phyloP scores from a whole-genome alignment of 2,888 invertebrate species.

The Acrocera orbiculus region DNA sequence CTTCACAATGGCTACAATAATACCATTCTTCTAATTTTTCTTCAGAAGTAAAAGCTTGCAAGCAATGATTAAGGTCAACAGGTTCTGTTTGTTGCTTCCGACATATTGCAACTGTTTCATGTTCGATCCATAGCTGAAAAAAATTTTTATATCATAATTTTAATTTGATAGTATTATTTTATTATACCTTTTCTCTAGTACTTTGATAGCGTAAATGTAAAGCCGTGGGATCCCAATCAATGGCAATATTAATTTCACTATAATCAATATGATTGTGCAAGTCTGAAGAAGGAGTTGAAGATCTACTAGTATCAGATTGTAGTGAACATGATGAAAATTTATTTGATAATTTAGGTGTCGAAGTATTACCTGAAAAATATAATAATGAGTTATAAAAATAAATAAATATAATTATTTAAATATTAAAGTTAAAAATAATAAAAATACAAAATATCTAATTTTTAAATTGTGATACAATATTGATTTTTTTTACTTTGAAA shows the following conservation, averaged over 20 bases:
- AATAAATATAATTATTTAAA: not conserved
- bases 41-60: slow-evolving; percentile 74
- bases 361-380: slow-evolving; percentile 18
- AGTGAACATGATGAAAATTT: slow-evolving; percentile 21
- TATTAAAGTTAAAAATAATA: not conserved
- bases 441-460: not conserved
- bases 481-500: too few species aligned
- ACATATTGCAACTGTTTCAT: slow-evolving; percentile 52
- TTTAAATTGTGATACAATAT: too few species aligned
- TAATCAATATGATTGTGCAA: slow-evolving; percentile 3
- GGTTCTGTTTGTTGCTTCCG: slow-evolving; percentile 61
- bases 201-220: slow-evolving; percentile 76
- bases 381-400: too few species aligned
- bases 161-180: too few species aligned
- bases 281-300: too few species aligned
- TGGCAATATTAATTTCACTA: slow-evolving; percentile 42
- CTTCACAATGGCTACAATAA: slow-evolving; percentile 68
- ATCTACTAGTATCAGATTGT: slow-evolving; percentile 1
- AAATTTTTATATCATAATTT: too few species aligned
- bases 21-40: slow-evolving; percentile 75
- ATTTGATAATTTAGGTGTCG: slow-evolving; percentile 21
- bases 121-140: slow-evolving; percentile 50
- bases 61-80: slow-evolving; percentile 66
- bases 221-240: slow-evolving; percentile 92
- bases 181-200: slow-evolving; percentile 47